These are phyloP conservation scores for Oedothorax gibbosus DNA, from an alignment of 1,140 invertebrate genomes.

Conservation along the genomic window DNA sequence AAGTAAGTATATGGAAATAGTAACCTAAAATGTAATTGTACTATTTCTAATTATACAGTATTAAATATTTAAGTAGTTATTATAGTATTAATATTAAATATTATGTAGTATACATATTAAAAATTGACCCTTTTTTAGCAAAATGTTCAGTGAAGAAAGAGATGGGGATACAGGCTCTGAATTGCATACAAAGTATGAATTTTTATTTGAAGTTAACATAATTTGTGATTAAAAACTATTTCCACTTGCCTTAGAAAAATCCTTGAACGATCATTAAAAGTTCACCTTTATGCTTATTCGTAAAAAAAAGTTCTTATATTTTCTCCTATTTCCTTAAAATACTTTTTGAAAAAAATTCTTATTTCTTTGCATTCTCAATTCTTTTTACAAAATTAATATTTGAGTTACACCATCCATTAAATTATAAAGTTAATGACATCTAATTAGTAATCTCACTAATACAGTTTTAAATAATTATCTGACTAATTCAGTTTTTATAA, in stretches of 20 bases:
- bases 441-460: no score
- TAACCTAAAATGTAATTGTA: not conserved
- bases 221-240: no score
- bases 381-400: no score
- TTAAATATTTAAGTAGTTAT: no score
- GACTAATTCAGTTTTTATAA: no score
- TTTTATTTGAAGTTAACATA: not conserved
- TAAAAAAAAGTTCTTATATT: no score
- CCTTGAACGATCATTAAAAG: no score
- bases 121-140: conserved; percentile 19
- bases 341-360: not conserved
- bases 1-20: conserved; percentile 18
- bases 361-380: not conserved
- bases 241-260: no score
- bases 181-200: conserved; percentile 44
- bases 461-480: no score
- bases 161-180: conserved; percentile 29
- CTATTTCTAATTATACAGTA: not conserved
- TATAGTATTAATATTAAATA: no score
- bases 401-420: not conserved
- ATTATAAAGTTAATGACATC: not conserved
- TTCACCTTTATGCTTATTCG: no score
- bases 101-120: no score
- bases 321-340: not conserved
- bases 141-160: conserved; percentile 57